Conservation (phyloP, 2,888 invertebrate genomes). For the Melipona bicolor region DNA sequence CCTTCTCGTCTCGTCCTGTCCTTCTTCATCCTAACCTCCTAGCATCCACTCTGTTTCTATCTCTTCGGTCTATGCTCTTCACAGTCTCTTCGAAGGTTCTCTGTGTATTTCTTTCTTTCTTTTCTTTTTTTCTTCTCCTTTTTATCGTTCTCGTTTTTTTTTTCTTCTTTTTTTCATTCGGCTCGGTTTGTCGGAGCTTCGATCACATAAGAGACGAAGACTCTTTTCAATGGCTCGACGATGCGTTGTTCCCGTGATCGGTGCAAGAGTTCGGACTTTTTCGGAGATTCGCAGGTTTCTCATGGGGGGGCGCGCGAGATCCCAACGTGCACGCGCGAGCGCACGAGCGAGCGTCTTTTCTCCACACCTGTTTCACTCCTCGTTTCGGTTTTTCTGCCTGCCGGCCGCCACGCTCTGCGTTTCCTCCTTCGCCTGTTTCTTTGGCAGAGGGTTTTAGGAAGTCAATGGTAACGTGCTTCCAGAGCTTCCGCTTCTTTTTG, state of each 20-base stretch:
- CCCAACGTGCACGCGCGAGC: not conserved
- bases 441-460: not conserved
- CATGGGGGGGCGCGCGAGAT: not conserved
- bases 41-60: not conserved
- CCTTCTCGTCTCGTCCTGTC: not conserved
- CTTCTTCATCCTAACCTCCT: not conserved
- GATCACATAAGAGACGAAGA: slow-evolving; percentile 2
- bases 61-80: not conserved
- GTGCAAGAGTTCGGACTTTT: slow-evolving; percentile 29
- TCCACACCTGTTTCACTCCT: slow-evolving; percentile 35
- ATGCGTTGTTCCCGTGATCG: slow-evolving; percentile 4
- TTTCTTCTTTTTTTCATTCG: not conserved
- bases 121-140: not conserved
- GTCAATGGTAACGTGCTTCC: not conserved
- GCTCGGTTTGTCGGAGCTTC: not conserved
- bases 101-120: not conserved
- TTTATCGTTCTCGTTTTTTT: not conserved
- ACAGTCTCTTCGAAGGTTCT: not conserved
- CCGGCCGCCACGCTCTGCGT: slow-evolving; percentile 21
- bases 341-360: slow-evolving; percentile 8
- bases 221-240: not conserved
- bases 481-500: slow-evolving; percentile 1
- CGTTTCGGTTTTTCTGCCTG: slow-evolving; percentile 40
- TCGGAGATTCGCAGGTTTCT: slow-evolving; percentile 24
- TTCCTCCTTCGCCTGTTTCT: slow-evolving; percentile 6